Percentiles rank a stretch among this genome's conserved stretches.
Conservation (phyloP, 2,113 vertebrate genomes). For the Verasper variegatus region DNA sequence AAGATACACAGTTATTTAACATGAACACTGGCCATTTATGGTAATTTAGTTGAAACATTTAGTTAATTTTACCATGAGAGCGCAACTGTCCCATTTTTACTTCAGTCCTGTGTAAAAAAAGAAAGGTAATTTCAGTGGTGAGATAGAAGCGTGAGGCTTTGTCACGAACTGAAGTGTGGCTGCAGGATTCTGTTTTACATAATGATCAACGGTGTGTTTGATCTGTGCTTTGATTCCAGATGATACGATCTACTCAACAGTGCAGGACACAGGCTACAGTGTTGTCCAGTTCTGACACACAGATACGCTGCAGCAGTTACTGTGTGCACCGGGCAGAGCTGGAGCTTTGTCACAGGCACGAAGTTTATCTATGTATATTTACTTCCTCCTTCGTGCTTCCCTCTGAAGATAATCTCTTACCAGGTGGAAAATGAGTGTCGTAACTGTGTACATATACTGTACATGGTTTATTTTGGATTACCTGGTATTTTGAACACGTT, state of each 20-base stretch:
- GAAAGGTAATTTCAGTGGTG: no score
- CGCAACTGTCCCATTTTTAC: no score
- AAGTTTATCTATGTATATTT: neutral
- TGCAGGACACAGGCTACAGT: slow-evolving; percentile 75
- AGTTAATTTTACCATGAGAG: no score
- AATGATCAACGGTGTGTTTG: neutral
- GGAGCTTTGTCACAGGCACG: slow-evolving; percentile 1
- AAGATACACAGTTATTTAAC: no score
- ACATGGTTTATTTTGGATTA: neutral
- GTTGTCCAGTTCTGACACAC: slow-evolving; percentile 69
- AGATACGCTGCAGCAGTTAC: neutral
- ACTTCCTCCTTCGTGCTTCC: slow-evolving; percentile 32
- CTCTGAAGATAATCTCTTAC: neutral
- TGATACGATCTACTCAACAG: slow-evolving; percentile 66
- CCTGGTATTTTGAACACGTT: neutral
- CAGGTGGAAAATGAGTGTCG: slow-evolving; percentile 7
- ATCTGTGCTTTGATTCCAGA: slow-evolving; percentile 56
- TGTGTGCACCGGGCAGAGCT: no score
- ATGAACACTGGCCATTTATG: no score
- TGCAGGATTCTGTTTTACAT: neutral
- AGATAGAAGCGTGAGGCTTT: no score
- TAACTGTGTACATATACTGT: neutral
- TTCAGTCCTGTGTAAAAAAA: no score
- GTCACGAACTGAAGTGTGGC: no score
- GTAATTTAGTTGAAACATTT: no score